Evolutionary conservation across 2,797 vertebrate genomes (phyloP).

Genomic region (Catostomus latipinnis): DNA sequence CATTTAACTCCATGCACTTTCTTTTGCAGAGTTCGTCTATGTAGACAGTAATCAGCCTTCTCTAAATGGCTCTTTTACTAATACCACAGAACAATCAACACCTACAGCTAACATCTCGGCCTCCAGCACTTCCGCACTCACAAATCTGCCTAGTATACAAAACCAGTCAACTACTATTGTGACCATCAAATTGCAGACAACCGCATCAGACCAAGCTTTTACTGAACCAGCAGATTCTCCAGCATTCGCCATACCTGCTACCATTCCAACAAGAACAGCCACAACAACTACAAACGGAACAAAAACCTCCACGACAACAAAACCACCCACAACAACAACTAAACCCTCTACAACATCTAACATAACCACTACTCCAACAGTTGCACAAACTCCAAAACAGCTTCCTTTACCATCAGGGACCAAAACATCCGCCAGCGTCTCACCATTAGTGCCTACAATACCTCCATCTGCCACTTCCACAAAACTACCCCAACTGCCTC

Average conservation of each 20-base stretch:
- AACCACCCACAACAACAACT: neutral
- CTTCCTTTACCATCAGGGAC: neutral
- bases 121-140: neutral
- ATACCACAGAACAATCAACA: neutral
- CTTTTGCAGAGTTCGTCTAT: conserved; percentile 12
- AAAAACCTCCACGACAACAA: neutral
- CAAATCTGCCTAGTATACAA: neutral
- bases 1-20: neutral
- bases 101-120: neutral
- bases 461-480: neutral
- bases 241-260: neutral
- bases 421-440: neutral
- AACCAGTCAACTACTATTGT: neutral
- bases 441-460: conserved; percentile 5
- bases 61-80: neutral
- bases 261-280: neutral
- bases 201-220: neutral
- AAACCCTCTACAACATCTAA: neutral
- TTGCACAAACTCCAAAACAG: neutral
- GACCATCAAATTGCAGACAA: neutral
- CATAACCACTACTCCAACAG: neutral
- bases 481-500: neutral
- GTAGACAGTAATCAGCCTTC: neutral
- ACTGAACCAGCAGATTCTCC: neutral
- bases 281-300: neutral